These are phyloP conservation scores for Halyomorpha halys DNA, from an alignment of 1,140 invertebrate species.

Conservation along the genomic window DNA sequence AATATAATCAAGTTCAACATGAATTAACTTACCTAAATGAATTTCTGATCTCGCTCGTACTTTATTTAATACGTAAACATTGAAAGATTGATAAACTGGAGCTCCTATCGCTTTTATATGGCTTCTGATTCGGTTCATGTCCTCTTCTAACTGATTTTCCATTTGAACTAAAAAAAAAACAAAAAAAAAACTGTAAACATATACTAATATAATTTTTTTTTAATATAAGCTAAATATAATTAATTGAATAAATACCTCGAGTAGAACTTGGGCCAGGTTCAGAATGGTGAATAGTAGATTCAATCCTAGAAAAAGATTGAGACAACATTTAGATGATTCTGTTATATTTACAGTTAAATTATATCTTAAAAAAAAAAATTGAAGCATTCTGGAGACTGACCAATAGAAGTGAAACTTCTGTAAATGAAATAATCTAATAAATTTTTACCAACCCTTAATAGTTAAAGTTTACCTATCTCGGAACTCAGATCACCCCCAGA, in stretches of 20 bases:
- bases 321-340: too few relatives aligned
- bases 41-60: conserved; percentile 70
- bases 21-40: conserved; percentile 48
- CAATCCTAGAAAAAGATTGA: not conserved
- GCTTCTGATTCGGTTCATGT: conserved; percentile 47
- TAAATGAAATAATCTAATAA: too few relatives aligned
- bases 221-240: not conserved
- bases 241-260: not conserved
- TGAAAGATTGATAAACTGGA: conserved; percentile 72
- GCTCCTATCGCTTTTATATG: conserved; percentile 65
- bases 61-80: conserved; percentile 67
- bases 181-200: not conserved
- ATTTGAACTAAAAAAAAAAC: conserved; percentile 22
- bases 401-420: too few relatives aligned
- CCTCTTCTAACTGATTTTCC: conserved; percentile 33
- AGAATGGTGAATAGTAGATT: not conserved
- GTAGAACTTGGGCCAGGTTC: not conserved
- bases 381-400: too few relatives aligned
- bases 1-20: too few relatives aligned
- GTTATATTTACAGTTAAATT: too few relatives aligned
- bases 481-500: too few relatives aligned
- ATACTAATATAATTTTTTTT: too few relatives aligned
- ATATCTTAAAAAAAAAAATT: too few relatives aligned
- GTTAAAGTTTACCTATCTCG: too few relatives aligned
- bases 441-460: too few relatives aligned